These are phyloP conservation scores for Phyllostomus discolor DNA, from an alignment of 2,113 vertebrate genomes.

Conservation along the genomic window DNA sequence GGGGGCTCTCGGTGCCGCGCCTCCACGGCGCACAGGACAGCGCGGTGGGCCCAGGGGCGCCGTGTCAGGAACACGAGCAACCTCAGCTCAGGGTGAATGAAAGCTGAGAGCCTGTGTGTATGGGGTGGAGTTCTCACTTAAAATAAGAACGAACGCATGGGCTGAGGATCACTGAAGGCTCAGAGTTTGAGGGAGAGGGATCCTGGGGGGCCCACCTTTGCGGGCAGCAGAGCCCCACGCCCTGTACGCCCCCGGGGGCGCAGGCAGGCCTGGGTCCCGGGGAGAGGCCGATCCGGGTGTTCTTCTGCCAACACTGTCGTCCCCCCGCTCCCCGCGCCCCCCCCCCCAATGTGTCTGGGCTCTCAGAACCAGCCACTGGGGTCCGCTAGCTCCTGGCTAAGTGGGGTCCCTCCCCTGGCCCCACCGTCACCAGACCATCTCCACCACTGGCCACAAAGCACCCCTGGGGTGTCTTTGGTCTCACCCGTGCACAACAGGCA, in stretches of 20 bases:
- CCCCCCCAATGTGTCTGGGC: background rate
- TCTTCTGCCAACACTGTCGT: background rate
- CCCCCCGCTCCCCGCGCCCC: background rate
- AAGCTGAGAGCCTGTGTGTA: background rate
- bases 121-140: background rate
- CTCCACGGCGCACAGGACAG: background rate
- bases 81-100: background rate
- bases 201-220: background rate
- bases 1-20: background rate
- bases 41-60: background rate
- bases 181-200: background rate
- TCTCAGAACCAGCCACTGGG: background rate
- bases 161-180: slow-evolving; percentile 20
- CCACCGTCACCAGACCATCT: background rate
- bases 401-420: background rate
- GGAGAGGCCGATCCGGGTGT: background rate
- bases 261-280: background rate
- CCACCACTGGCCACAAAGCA: background rate
- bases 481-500: background rate
- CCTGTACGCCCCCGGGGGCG: background rate
- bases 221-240: background rate
- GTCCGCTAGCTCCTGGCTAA: background rate
- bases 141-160: background rate
- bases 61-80: accelerated
- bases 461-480: background rate